Evolutionary conservation across 2,888 invertebrate genomes (phyloP), one percentile per base, ranked within the genome.

Genomic region (Pandemis corylana): DNA sequence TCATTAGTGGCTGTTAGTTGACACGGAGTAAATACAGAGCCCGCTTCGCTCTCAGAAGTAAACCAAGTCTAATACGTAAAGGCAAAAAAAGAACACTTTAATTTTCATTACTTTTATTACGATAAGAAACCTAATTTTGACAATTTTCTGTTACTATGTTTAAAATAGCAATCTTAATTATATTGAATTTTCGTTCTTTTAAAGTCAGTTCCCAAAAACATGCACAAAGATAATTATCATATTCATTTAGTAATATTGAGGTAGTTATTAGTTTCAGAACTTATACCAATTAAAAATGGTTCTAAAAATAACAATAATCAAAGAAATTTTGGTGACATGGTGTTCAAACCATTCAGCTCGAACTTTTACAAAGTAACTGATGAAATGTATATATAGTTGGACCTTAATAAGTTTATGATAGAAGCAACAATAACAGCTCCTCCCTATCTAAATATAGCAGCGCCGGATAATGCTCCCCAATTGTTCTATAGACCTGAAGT

Each of bases 261-360:
- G 94, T 94, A 94, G 94, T 94, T 94, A 92, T 92, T 92, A 92
- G 94, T 94, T 93, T 92, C 92, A 90, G 91, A 94, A 94, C 93
- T 94, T 94, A 94, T 91, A 93, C 93, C 93, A 93, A 94, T 93
- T 89, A 93, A 90, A 88, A 91, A 91, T 92, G 89, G 89, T 89
- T 92, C 90, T 90, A 91, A 90, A 91, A 89, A 90, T 91, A 93
- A 92, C 90, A 91, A 82, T 84, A 90, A 87, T 86, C 82, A 89
- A 91, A 89, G 83, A 85, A 89, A 85, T 84, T 86, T 84, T 82
- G 83, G 84, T 87, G 86, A 86, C 87, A 86, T 85, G 85, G 83
- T 84, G 83, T 84, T 82, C 79, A 80, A 82, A 81, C 82, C 84
- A 82, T 81, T 86, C 81, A 84, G 83, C 82, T 83, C 81, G 78